Evolutionary conservation across 2,113 vertebrate species (phyloP), one percentile per base, ranked within the genome.

Genomic region (Natator depressus): DNA sequence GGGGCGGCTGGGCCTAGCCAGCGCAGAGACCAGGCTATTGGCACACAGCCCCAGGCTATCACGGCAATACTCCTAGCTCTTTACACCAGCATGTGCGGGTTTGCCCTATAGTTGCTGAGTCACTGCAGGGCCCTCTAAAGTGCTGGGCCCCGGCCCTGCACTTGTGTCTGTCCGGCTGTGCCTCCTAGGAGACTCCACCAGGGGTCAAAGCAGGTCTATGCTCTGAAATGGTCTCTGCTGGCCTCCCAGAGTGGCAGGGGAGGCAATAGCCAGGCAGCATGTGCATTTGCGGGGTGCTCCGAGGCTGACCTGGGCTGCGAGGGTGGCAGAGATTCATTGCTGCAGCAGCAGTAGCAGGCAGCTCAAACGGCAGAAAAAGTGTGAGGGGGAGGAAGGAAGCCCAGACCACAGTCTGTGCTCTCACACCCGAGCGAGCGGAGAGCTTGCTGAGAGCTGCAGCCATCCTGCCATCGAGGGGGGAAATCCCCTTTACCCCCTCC

Each of bases 91-190:
- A 7, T 13, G 72, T 11, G 42, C 2, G 38, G 72, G 72, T 46
- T 27, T 46, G 72, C 10, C 20, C 14, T 17, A 9, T 5, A 20
- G 82, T 5, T 95, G 96, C 95, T 95, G 96, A 97, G 94, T 96
- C 95, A 96, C 94, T 2, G 91, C 91, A 27, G 93, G 62, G 22
- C 94, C 93, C 89, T 54, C 55, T 59, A 20, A 38, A 50, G 0
- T 12, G 50, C 84, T 1, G 53, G 46, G 88, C 24, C 84, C 62
- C 50, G 57, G 82, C 50, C 10, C 16, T 20, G n/a, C 69, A 2
- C n/a, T 42, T 10, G n/a, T 13, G 19, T 46, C 20, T 25, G 22
- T 8, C 24, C 11, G 10, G n/a, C 20, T 42, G 35, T 10, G 69
- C 19, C 17, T 4, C 1, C 31, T 31, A 16, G 19, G 10, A 46